Base-by-base conservation (phyloP, 2,113 vertebrate species). In the Caretta caretta region DNA sequence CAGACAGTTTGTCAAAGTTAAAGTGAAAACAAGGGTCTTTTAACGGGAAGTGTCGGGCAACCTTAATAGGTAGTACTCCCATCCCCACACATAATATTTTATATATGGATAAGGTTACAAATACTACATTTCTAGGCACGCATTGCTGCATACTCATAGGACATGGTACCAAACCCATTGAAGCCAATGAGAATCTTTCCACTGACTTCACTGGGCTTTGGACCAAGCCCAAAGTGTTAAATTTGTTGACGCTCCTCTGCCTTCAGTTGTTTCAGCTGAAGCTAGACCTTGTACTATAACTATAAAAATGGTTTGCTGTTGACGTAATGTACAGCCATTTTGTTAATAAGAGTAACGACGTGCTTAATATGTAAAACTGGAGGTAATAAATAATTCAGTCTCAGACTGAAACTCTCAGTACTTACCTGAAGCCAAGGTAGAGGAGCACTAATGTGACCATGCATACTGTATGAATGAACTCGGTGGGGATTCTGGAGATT, bases 291-390 rank as follows among this genome's bases (percentile, higher is more conserved):
- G 87, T 75, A 92, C 90, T 89, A 88, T 95, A 88, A 88, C 94
- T 95, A 92, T 93, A 94, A 96, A 97, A 97, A 97, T 93, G 92
- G 53, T 88, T 97, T 83, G 87, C 51, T 0, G 87, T 95, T 97
- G 95, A 96, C 97, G 95, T 94, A 89, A 97, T 86, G 81, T 54
- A 31, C 51, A 93, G 90, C 69, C 91, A 96, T 76, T 86, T 97
- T 90, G 90, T 91, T 95, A 96, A 96, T 95, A 86, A 93, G 95
- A 94, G 96, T 75, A 91, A 91, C 89, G 93, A 79, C 84, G 86
- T 59, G 11, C 83, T 97, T 96, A 96, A 94, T 93, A 93, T 95
- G 96, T 97, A 97, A 97, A 92, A 93, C 75, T 94, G 91, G 76
- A 94, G 88, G 91, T 92, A 88, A 88, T 94, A 96, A 97, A 96